These are phyloP conservation scores for Nematostella vectensis DNA, from an alignment of 92 coral and sea anemone genomes.

Conservation along the genomic window DNA sequence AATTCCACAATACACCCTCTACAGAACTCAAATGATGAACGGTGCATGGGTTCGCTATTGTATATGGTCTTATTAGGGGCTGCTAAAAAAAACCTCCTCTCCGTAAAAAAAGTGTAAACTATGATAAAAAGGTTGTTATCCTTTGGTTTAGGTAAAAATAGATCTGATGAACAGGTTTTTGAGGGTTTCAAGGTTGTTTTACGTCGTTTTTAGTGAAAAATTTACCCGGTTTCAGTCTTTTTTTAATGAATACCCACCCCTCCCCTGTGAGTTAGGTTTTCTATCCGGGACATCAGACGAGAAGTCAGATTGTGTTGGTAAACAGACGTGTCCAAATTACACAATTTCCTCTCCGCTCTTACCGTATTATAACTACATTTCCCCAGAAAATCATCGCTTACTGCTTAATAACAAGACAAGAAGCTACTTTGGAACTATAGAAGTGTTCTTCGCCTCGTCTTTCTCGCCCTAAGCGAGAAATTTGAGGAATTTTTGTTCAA, in stretches of 20 bases:
- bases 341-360: neutral
- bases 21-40: no score
- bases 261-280: neutral
- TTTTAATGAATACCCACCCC: neutral
- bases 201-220: no score
- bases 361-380: neutral
- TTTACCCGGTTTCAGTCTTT: neutral
- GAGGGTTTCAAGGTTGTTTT: no score
- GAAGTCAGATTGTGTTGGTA: neutral
- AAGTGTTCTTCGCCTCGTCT: neutral
- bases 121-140: neutral
- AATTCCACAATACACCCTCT: no score
- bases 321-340: neutral
- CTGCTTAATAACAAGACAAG: no score
- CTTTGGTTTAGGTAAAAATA: no score
- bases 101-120: no score
- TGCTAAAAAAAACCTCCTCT: no score
- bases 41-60: no score
- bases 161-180: no score
- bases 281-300: neutral
- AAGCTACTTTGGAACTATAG: neutral
- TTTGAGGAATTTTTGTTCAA: neutral
- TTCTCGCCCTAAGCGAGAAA: constrained; percentile 19
- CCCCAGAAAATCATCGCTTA: neutral
- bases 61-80: no score